A percentile compares a stretch with the other conserved stretches of the same genome.
These are phyloP conservation scores for Acanthaster planci DNA, from an alignment of 35 echinoderm and acorn worm genomes.

Conservation along the genomic window DNA sequence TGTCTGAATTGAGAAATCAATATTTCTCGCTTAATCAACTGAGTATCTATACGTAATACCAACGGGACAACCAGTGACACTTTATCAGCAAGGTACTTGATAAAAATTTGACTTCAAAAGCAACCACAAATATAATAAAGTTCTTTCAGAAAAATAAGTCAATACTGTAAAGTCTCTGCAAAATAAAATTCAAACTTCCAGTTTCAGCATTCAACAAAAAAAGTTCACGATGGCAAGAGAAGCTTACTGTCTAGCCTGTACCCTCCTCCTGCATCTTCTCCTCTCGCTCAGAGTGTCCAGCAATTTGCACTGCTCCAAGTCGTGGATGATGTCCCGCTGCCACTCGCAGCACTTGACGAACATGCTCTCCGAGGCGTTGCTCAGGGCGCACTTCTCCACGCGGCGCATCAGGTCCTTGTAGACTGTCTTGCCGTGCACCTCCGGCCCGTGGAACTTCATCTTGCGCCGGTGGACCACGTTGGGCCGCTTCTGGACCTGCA, in stretches of 20 bases:
- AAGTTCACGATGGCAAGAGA: slow-evolving; percentile 12
- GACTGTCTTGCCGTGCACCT: not conserved
- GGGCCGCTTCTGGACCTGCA: slow-evolving; percentile 74
- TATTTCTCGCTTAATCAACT: too few relatives aligned
- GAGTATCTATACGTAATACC: too few relatives aligned
- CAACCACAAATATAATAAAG: too few relatives aligned
- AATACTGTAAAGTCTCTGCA: too few relatives aligned
- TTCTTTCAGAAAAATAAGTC: too few relatives aligned
- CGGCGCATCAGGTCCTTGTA: slow-evolving; percentile 67
- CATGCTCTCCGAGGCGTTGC: slow-evolving; percentile 63
- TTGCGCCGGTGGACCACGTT: slow-evolving; percentile 63
- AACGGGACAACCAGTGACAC: too few relatives aligned
- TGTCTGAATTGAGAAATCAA: too few relatives aligned
- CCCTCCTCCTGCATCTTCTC: slow-evolving; percentile 52
- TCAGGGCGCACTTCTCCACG: slow-evolving; percentile 72
- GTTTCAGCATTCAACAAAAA: not conserved
- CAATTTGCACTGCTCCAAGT: slow-evolving; percentile 63
- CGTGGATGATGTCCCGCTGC: slow-evolving; percentile 39
- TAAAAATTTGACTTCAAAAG: too few relatives aligned
- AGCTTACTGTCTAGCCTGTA: slow-evolving; percentile 31
- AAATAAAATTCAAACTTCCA: not conserved
- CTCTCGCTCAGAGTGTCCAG: slow-evolving; percentile 32
- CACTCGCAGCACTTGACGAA: slow-evolving; percentile 74
- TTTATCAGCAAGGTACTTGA: too few relatives aligned
- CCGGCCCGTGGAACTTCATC: slow-evolving; percentile 79